Conservation (phyloP, 2,113 vertebrate species). For the Osmerus eperlanus region DNA sequence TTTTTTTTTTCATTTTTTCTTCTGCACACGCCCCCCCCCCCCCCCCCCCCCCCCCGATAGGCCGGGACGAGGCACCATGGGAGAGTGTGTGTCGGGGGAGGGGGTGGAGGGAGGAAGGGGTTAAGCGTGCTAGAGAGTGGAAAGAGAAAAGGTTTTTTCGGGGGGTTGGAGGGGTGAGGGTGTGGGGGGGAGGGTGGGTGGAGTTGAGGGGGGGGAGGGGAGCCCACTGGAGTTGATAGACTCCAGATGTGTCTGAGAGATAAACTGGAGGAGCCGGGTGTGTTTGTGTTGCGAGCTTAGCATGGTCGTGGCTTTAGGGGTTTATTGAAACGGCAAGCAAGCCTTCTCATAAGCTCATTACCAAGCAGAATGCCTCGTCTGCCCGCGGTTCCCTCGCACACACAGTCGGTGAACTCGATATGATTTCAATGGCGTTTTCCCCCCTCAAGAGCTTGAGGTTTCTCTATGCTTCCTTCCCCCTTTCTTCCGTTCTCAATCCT, state of each 20-base stretch:
- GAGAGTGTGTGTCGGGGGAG: conserved; percentile 30
- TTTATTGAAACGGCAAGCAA: conserved; percentile 68
- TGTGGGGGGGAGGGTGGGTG: too few species aligned
- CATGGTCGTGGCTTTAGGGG: conserved; percentile 67
- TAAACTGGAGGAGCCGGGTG: conserved; percentile 76
- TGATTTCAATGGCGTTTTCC: conserved; percentile 51
- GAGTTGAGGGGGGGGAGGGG: conserved; percentile 9
- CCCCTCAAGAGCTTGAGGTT: conserved; percentile 44
- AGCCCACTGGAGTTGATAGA: conserved; percentile 74
- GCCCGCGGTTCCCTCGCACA: conserved; percentile 42
- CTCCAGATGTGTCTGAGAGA: conserved; percentile 80
- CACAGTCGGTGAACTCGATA: conserved; percentile 50
- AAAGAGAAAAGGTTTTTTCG: conserved; percentile 55
- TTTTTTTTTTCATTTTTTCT: conserved; percentile 43
- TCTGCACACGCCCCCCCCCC: conserved; percentile 43
- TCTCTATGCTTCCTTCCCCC: conserved; percentile 47
- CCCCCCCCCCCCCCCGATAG: conserved; percentile 12
- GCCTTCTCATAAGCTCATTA: conserved; percentile 63
- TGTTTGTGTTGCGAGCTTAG: conserved; percentile 75
- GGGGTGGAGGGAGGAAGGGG: conserved; percentile 71
- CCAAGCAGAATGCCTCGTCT: conserved; percentile 55
- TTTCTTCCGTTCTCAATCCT: conserved; percentile 50
- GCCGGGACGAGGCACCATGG: not conserved
- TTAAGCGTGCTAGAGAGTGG: conserved; percentile 71
- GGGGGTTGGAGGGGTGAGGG: conserved; percentile 21